Percentiles rank a stretch among this genome's conserved stretches.
These are phyloP conservation scores for Turnix velox DNA, from an alignment of 2,113 vertebrate genomes.

Conservation along the genomic window DNA sequence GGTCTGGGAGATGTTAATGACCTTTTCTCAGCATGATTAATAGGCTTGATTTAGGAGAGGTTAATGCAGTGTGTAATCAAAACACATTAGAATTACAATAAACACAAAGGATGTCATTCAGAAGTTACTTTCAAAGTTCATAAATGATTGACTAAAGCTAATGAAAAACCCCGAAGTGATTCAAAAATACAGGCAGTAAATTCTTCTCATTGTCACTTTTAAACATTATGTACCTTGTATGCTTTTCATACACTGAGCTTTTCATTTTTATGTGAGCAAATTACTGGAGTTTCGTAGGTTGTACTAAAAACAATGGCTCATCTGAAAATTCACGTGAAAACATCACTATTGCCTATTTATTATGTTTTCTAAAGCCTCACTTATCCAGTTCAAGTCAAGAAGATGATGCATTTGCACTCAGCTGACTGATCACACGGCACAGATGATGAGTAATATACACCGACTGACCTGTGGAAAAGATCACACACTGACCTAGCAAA, in stretches of 20 bases:
- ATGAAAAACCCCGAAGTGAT: background rate
- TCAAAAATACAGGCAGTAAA: background rate
- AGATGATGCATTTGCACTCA: background rate
- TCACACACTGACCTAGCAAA: background rate
- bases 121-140: constrained; percentile 16
- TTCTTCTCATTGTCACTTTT: background rate
- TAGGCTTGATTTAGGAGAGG: constrained; percentile 46
- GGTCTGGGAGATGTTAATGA: constrained; percentile 55
- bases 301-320: background rate
- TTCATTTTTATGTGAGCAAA: background rate
- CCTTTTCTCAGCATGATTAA: constrained; percentile 46
- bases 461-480: background rate
- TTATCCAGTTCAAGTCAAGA: background rate
- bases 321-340: background rate
- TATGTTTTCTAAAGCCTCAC: background rate
- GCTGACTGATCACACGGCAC: background rate
- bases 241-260: background rate
- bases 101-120: constrained; percentile 48
- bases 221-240: background rate
- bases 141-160: background rate
- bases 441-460: background rate
- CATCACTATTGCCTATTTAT: background rate
- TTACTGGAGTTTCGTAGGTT: background rate
- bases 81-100: constrained; percentile 35
- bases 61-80: constrained; percentile 60